These are phyloP conservation scores for Ascaphus truei DNA, from an alignment of 2,113 vertebrate species.

Conservation along the genomic window DNA sequence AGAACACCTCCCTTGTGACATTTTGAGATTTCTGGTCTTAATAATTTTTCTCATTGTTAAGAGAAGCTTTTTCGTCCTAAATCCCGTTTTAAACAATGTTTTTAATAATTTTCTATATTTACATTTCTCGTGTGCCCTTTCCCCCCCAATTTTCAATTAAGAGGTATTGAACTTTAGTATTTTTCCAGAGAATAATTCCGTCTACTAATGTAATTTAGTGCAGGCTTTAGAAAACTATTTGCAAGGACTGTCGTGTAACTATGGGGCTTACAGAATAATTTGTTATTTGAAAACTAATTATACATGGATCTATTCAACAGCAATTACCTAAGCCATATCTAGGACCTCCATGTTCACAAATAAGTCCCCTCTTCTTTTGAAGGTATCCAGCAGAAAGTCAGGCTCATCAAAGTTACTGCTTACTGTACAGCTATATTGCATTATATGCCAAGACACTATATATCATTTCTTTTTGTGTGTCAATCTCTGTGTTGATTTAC, in stretches of 20 bases:
- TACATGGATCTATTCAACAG: neutral
- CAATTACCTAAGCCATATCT: too few relatives aligned
- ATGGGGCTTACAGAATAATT: slow-evolving; percentile 34
- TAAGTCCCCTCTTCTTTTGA: too few relatives aligned
- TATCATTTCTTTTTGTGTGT: too few relatives aligned
- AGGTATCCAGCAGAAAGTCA: too few relatives aligned
- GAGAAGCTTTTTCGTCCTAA: slow-evolving; percentile 3
- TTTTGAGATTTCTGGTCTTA: slow-evolving; percentile 6
- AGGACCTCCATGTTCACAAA: too few relatives aligned
- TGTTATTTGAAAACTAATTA: slow-evolving; percentile 39
- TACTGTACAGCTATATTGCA: too few relatives aligned
- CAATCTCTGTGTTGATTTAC: too few relatives aligned
- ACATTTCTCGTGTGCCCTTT: slow-evolving; percentile 29
- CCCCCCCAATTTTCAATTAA: slow-evolving; percentile 33
- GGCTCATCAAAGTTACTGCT: too few relatives aligned
- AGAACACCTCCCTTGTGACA: neutral
- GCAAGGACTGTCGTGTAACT: slow-evolving; percentile 35
- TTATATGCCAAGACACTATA: too few relatives aligned
- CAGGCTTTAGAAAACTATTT: slow-evolving; percentile 29
- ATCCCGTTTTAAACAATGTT: slow-evolving; percentile 17
- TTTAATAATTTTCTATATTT: slow-evolving; percentile 26
- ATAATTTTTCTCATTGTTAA: slow-evolving; percentile 29
- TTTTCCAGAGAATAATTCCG: slow-evolving; percentile 42
- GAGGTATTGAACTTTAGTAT: slow-evolving; percentile 33
- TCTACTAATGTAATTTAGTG: slow-evolving; percentile 35